Evolutionary conservation across 2,888 invertebrate genomes (phyloP).

Genomic region (Pocota personata): DNA sequence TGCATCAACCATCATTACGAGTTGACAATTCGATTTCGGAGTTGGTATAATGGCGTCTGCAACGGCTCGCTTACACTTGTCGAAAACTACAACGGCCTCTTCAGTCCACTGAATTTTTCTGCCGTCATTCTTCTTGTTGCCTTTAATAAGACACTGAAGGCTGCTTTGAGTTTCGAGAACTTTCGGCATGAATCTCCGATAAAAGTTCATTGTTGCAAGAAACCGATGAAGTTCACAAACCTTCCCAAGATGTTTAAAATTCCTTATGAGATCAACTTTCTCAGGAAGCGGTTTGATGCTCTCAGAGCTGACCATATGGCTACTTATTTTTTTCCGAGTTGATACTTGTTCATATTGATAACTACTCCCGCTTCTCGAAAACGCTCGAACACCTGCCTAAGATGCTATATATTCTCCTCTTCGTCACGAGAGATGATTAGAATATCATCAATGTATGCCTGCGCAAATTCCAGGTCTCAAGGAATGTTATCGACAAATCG

Average conservation of each 20-base stretch:
- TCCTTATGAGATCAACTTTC: conserved; percentile 53
- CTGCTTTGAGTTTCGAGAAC: not conserved
- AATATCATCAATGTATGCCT: conserved; percentile 75
- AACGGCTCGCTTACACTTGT: not conserved
- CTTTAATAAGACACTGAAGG: not conserved
- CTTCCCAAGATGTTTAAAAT: conserved; percentile 57
- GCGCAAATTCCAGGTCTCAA: conserved; percentile 71
- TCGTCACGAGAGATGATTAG: not conserved
- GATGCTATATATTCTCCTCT: not conserved
- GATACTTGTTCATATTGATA: not conserved
- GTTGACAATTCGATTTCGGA: conserved; percentile 75
- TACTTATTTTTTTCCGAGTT: conserved; percentile 24
- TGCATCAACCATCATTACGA: conserved; percentile 76
- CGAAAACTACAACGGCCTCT: not conserved
- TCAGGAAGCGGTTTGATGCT: too few species aligned
- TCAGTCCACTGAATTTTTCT: not conserved
- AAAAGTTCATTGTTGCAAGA: conserved; percentile 73
- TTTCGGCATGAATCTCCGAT: conserved; percentile 11
- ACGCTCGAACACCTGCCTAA: not conserved
- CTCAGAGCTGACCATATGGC: conserved; percentile 40
- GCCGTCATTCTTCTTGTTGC: conserved; percentile 28
- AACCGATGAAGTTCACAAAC: conserved; percentile 68
- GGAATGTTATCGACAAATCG: conserved; percentile 77
- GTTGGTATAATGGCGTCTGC: conserved; percentile 74
- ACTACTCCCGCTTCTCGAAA: not conserved